phyloP scores from a whole-genome alignment of 2,888 invertebrate species.

The Polyommatus icarus region DNA sequence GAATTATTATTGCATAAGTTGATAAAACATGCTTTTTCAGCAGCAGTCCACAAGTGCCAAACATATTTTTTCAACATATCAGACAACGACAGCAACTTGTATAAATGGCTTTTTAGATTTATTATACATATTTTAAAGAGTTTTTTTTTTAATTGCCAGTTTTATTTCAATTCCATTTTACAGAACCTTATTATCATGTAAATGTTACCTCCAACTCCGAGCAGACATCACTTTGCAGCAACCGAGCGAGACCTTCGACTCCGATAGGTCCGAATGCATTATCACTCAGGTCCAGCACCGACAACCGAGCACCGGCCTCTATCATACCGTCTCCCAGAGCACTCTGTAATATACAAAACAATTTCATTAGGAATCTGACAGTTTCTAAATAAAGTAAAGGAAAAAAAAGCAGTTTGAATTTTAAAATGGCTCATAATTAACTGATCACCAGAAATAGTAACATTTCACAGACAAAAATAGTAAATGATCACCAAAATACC shows the following conservation, averaged over 20 bases:
- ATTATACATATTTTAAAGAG: too few relatives aligned
- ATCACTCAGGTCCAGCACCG: slow-evolving; percentile 95
- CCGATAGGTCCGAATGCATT: slow-evolving; percentile 99
- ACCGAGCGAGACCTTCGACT: slow-evolving; percentile 90
- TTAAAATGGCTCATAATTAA: too few relatives aligned
- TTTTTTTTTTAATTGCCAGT: too few relatives aligned
- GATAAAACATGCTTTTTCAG: too few relatives aligned
- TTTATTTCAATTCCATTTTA: too few relatives aligned
- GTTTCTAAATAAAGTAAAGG: not conserved
- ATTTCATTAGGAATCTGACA: not conserved
- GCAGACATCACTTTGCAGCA: slow-evolving; percentile 91
- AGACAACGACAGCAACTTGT: not conserved
- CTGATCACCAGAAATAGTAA: too few relatives aligned
- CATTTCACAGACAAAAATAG: too few relatives aligned
- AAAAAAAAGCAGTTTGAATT: not conserved
- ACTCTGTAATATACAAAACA: slow-evolving; percentile 50
- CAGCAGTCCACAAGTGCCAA: too few relatives aligned
- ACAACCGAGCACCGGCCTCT: slow-evolving; percentile 87
- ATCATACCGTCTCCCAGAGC: slow-evolving; percentile 90
- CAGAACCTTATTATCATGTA: too few relatives aligned
- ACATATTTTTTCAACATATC: not conserved
- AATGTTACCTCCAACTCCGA: slow-evolving; percentile 83
- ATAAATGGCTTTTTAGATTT: not conserved
- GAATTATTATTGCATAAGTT: too few relatives aligned
- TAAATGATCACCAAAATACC: too few relatives aligned